phyloP scores from a whole-genome alignment of 2,113 vertebrate genomes.

The Gracilinanus agilis region DNA sequence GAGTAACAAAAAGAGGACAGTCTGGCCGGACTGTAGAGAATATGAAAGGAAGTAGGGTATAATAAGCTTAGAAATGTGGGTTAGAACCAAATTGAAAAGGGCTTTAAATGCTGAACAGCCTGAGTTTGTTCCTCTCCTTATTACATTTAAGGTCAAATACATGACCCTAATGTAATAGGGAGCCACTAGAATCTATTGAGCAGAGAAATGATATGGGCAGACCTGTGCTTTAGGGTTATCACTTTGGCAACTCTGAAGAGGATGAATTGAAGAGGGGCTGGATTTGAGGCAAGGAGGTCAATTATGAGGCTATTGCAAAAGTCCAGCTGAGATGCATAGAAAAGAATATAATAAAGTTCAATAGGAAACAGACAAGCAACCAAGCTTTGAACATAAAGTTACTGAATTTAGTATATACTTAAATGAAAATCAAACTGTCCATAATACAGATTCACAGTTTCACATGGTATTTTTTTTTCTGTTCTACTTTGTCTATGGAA shows the following conservation, averaged over 20 bases:
- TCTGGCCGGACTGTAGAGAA: neutral
- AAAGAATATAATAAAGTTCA: neutral
- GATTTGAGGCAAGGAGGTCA: neutral
- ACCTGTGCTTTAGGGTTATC: neutral
- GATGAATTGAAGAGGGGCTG: neutral
- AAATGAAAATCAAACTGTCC: neutral
- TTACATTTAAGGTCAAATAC: neutral
- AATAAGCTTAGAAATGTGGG: neutral
- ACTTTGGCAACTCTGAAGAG: neutral
- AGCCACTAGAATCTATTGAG: neutral
- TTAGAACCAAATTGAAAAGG: neutral
- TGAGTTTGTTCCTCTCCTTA: neutral
- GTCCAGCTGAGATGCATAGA: neutral
- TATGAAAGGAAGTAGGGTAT: neutral
- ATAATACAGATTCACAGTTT: neutral
- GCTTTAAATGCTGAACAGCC: neutral
- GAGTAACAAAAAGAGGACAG: neutral
- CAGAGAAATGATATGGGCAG: neutral
- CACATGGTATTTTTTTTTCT: neutral
- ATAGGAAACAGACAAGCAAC: neutral
- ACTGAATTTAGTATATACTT: neutral
- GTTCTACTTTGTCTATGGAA: neutral
- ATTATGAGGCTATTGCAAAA: neutral
- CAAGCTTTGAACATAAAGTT: neutral
- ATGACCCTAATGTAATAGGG: neutral